phyloP scores from a whole-genome alignment of 1,140 invertebrate genomes.

The Patella vulgata region DNA sequence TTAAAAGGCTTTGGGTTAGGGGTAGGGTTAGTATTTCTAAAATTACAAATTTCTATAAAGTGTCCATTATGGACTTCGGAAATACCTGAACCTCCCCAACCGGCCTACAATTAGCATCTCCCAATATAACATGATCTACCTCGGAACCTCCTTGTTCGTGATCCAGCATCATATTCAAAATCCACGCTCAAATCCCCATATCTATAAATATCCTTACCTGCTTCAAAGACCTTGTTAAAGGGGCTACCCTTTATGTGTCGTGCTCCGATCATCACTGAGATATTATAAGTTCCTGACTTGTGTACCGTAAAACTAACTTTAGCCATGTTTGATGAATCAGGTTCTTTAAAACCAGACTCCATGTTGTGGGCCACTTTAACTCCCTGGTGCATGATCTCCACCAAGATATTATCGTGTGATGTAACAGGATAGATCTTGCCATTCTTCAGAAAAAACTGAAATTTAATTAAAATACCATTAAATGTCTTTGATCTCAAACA shows the following conservation, averaged over 20 bases:
- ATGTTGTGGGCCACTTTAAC: conserved; percentile 84
- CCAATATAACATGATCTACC: too few species aligned
- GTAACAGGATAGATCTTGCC: conserved; percentile 92
- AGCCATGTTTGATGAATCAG: conserved; percentile 81
- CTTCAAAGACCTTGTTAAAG: conserved; percentile 74
- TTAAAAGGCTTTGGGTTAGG: too few species aligned
- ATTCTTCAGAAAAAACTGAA: conserved; percentile 89
- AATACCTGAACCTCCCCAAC: too few species aligned
- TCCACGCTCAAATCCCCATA: too few species aligned
- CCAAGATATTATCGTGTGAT: conserved; percentile 86
- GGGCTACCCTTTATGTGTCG: conserved; percentile 76
- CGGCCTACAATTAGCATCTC: too few species aligned
- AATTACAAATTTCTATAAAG: too few species aligned
- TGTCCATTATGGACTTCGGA: too few species aligned
- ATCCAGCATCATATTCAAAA: too few species aligned
- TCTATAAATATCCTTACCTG: conserved; percentile 75
- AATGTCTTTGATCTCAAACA: not conserved
- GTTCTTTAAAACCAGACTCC: conserved; percentile 81
- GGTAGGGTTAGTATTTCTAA: too few species aligned
- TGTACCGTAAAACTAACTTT: conserved; percentile 91
- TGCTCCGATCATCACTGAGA: conserved; percentile 83
- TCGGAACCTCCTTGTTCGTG: too few species aligned
- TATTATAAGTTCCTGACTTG: conserved; percentile 86
- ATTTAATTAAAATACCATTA: conserved; percentile 5
- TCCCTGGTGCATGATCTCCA: conserved; percentile 85